Percentiles rank a stretch among this genome's conserved stretches.
These are phyloP conservation scores for Drosophila pachea DNA, from an alignment of 1,140 invertebrate genomes.

Conservation along the genomic window DNA sequence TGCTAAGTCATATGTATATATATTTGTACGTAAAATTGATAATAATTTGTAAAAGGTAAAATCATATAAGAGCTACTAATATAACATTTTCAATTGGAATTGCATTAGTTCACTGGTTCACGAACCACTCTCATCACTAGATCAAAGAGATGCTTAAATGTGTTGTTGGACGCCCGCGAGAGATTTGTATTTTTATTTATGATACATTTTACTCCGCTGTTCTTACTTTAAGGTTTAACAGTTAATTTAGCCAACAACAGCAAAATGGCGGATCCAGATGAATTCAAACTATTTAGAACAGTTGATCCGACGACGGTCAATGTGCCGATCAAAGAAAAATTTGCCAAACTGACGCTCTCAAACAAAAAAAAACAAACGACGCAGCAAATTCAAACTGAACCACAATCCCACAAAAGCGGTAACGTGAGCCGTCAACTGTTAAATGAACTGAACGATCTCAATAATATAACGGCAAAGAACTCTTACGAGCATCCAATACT, in stretches of 20 bases:
- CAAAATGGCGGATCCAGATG: slow-evolving; percentile 52
- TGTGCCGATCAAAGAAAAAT: slow-evolving; percentile 68
- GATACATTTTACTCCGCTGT: slow-evolving; percentile 1
- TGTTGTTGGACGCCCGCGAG: slow-evolving; percentile 21
- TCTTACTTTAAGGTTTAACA: slow-evolving; percentile 2
- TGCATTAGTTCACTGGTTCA: slow-evolving; percentile 1
- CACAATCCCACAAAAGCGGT: background rate
- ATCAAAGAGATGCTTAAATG: background rate
- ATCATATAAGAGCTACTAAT: too few species aligned
- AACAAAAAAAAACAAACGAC: slow-evolving; percentile 57
- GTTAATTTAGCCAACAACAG: slow-evolving; percentile 17
- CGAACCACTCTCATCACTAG: background rate
- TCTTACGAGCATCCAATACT: slow-evolving; percentile 36
- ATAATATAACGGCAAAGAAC: background rate
- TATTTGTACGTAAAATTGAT: background rate
- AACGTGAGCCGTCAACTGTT: slow-evolving; percentile 45
- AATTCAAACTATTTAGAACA: slow-evolving; percentile 62
- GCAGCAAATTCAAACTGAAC: slow-evolving; percentile 1
- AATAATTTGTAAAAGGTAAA: background rate
- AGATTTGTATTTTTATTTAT: slow-evolving; percentile 32
- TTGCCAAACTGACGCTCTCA: slow-evolving; percentile 70
- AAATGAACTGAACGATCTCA: slow-evolving; percentile 1
- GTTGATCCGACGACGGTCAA: slow-evolving; percentile 69
- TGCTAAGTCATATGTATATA: background rate
- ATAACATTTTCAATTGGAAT: background rate